A percentile compares a stretch with the other conserved stretches of the same genome.
phyloP scores from a whole-genome alignment of 2,113 vertebrate species.

The Amblyornis subalaris region DNA sequence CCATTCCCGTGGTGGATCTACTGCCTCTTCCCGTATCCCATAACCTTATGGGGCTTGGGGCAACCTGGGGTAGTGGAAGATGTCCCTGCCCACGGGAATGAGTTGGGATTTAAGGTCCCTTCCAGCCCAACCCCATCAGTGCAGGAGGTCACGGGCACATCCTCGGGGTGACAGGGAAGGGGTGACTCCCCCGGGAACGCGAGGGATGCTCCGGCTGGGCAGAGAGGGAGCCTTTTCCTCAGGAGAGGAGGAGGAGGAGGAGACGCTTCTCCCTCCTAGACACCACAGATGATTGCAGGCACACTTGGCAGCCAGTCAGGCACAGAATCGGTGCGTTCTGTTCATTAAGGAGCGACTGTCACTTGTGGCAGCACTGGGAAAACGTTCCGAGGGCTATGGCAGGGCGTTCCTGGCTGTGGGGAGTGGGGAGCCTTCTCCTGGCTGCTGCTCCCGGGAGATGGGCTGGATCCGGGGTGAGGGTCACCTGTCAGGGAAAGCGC shows the following conservation, averaged over 20 bases:
- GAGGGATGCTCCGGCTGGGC: neutral
- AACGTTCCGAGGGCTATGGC: neutral
- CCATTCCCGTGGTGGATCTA: neutral
- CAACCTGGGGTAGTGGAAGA: rapidly evolving
- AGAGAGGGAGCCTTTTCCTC: neutral
- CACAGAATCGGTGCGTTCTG: conserved; percentile 14
- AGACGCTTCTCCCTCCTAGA: conserved; percentile 40
- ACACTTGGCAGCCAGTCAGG: conserved; percentile 53
- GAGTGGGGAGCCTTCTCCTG: neutral
- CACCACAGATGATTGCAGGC: conserved; percentile 57
- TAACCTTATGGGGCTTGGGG: rapidly evolving
- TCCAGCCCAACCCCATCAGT: neutral
- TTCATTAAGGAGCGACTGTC: conserved; percentile 47
- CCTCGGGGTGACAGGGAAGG: rapidly evolving
- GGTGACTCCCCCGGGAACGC: neutral
- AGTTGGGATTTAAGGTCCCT: too few relatives aligned
- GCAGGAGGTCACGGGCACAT: rapidly evolving
- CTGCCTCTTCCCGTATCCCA: neutral
- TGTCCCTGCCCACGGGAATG: neutral
- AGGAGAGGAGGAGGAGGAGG: conserved; percentile 49
- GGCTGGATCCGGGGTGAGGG: rapidly evolving
- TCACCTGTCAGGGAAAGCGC: rapidly evolving
- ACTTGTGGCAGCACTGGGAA: conserved; percentile 10
- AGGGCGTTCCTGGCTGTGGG: neutral
- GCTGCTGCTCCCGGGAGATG: neutral